Evolutionary conservation across 2,113 vertebrate species (phyloP), one percentile per base, ranked within the genome.

Genomic region (Lasiurus cinereus): DNA sequence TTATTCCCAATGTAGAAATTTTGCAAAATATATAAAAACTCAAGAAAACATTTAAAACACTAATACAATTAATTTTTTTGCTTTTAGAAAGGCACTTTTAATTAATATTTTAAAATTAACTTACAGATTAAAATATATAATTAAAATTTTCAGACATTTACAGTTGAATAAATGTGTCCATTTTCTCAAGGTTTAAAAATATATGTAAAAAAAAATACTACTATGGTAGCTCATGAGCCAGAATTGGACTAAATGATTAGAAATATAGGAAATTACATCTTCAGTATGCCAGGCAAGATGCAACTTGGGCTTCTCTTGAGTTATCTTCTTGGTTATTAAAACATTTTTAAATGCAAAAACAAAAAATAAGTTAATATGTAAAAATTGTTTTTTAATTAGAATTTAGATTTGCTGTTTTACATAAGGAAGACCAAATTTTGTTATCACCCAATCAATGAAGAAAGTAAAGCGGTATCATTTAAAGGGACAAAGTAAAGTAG

Each of bases 81-180:
- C 36, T 90, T 77, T 73, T 78, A 79, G 59, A 33, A 36, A 7
- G 31, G 54, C 0, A 6, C 10, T 70, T 90, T 85, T 46, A 31
- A 76, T 78, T 78, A 56, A 69, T 46, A 73, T 24, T 83, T 52
- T 82, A 19, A 69, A 96, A 90, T 82, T 21, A 89, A 77, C 29
- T 6, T 90, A 76, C 36, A 85, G 43, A 86, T 59, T 87, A 73
- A 94, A 95, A 73, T 33, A 86, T 16, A 67, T 56, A 90, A 72
- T 29, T 93, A 67, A 18, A 83, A n/a, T 69, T 66, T 90, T 76
- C 16, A 94, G 33, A 22, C 5, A 59, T 78, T 21, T 90, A 62
- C 8, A 83, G 12, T 80, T 70, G 8, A 92, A n/a, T 31, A 93
- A 83, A 59, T 59, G 48, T 77, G 4, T 86, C 79, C n/a, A 64